phyloP scores from a whole-genome alignment of 2,888 invertebrate genomes.

The Drosophila ustulata region DNA sequence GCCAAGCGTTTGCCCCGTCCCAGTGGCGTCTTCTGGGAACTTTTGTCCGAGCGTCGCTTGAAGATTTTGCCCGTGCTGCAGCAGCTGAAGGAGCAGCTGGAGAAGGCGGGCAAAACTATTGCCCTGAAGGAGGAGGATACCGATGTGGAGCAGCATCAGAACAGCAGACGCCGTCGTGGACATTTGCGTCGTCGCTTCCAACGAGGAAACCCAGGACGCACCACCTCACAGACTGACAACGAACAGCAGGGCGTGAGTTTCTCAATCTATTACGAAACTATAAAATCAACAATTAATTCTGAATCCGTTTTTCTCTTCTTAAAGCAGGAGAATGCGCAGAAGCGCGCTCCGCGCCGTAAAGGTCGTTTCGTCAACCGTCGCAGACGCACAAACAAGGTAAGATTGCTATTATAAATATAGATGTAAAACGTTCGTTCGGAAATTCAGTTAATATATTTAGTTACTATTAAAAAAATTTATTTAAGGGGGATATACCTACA shows the following conservation, averaged over 20 bases:
- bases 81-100: slow-evolving; percentile 88
- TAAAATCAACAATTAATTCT: neutral
- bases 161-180: slow-evolving; percentile 84
- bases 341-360: slow-evolving; percentile 77
- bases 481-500: no score
- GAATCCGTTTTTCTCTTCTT: neutral
- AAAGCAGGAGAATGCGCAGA: slow-evolving; percentile 66
- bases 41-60: slow-evolving; percentile 90
- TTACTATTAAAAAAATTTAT: no score
- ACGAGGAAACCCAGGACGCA: slow-evolving; percentile 86
- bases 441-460: no score
- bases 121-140: slow-evolving; percentile 89
- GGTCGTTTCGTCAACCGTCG: slow-evolving; percentile 81
- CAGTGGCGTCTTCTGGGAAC: slow-evolving; percentile 91
- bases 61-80: slow-evolving; percentile 91
- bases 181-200: slow-evolving; percentile 84
- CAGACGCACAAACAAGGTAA: slow-evolving; percentile 82
- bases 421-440: no score
- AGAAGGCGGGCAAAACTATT: slow-evolving; percentile 89
- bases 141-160: slow-evolving; percentile 87
- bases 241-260: slow-evolving; percentile 79
- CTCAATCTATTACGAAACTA: no score
- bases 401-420: neutral
- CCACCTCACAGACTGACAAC: slow-evolving; percentile 82
- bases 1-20: slow-evolving; percentile 88